Percentiles rank a stretch among this genome's conserved stretches.
phyloP scores from a whole-genome alignment of 1,140 invertebrate genomes.

The Luehdorfia chinensis region DNA sequence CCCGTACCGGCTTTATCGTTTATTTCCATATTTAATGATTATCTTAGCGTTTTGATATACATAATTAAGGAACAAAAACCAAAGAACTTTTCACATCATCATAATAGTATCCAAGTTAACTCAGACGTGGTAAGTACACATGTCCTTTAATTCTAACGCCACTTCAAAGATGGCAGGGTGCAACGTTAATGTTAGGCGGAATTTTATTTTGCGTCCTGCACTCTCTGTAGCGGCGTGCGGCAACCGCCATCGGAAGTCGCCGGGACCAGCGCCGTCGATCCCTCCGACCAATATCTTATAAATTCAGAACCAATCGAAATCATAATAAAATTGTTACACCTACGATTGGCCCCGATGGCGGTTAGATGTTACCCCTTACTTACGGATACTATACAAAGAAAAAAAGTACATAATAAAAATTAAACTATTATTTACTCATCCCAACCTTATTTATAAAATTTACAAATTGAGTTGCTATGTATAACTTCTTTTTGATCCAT shows the following conservation, averaged over 20 bases:
- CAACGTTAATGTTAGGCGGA: conserved; percentile 74
- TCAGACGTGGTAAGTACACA: conserved; percentile 64
- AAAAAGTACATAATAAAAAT: conserved; percentile 61
- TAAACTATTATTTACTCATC: conserved; percentile 70
- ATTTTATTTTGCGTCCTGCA: conserved; percentile 65
- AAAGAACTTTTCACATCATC: conserved; percentile 68
- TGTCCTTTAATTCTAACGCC: conserved; percentile 49
- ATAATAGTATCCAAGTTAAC: conserved; percentile 63
- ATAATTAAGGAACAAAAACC: conserved; percentile 78
- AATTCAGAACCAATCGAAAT: too few species aligned
- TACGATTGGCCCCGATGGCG: conserved; percentile 30
- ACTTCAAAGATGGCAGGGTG: conserved; percentile 69
- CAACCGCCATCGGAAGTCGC: conserved; percentile 24
- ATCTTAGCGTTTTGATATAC: conserved; percentile 74
- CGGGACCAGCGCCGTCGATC: conserved; percentile 4
- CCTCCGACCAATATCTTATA: too few species aligned
- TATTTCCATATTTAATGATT: conserved; percentile 72
- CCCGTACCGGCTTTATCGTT: conserved; percentile 46
- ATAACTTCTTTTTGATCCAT: conserved; percentile 46
- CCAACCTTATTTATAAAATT: conserved; percentile 65
- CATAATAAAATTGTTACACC: too few species aligned
- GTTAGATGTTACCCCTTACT: conserved; percentile 49
- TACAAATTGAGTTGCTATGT: conserved; percentile 56
- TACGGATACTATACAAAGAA: conserved; percentile 68
- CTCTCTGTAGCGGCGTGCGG: conserved; percentile 56